phyloP scores from a whole-genome alignment of 1,140 invertebrate genomes.

The Branchinecta lindahli region DNA sequence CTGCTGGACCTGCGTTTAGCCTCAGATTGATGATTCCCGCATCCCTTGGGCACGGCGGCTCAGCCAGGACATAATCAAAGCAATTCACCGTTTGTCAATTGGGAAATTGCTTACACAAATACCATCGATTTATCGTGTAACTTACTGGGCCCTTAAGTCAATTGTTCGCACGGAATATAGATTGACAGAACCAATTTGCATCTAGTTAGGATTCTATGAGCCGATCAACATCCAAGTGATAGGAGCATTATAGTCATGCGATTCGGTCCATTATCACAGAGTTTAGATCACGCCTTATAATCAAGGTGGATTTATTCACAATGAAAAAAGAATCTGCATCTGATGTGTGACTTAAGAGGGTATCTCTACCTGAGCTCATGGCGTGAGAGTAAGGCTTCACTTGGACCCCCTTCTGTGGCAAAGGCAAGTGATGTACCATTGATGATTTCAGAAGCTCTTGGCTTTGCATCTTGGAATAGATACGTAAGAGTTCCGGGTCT shows the following conservation, averaged over 20 bases:
- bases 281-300: conserved; percentile 8
- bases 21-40: no score
- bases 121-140: not conserved
- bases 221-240: not conserved
- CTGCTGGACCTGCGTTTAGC: no score
- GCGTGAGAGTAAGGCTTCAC: no score
- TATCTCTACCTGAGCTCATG: no score
- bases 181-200: conserved; percentile 11
- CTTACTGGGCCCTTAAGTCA: not conserved
- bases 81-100: not conserved
- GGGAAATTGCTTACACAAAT: conserved; percentile 3
- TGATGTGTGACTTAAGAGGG: no score
- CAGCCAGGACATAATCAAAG: no score
- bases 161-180: conserved; percentile 6
- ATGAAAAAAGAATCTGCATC: not conserved
- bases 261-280: conserved; percentile 5
- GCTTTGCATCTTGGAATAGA: no score
- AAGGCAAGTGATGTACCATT: no score
- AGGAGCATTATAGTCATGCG: conserved; percentile 7
- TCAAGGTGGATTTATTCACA: not conserved
- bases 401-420: no score
- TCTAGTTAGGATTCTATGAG: conserved; percentile 8
- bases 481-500: no score
- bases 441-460: no score
- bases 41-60: no score